phyloP scores from a whole-genome alignment of 23 tunicate genomes.

The Aplidium turbinatum region DNA sequence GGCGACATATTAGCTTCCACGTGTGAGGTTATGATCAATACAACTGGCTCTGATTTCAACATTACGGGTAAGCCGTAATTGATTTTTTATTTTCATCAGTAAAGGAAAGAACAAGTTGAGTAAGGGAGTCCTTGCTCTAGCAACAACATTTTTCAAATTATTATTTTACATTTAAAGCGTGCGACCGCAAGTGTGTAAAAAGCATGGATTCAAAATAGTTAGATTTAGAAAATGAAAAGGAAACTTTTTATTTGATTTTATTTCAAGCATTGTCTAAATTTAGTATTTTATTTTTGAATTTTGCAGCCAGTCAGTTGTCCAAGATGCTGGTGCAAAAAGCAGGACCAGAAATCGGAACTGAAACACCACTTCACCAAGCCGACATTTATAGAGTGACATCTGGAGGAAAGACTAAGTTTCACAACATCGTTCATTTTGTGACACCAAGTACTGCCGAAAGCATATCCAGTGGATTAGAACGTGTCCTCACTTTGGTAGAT shows the following conservation, averaged over 20 bases:
- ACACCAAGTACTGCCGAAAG: neutral
- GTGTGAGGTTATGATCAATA: slow-evolving; percentile 24
- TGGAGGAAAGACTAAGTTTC: slow-evolving; percentile 24
- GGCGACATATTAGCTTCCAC: slow-evolving; percentile 18
- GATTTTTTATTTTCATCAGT: no score
- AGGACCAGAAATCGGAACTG: neutral
- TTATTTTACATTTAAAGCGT: no score
- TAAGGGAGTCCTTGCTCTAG: no score
- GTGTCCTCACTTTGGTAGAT: neutral
- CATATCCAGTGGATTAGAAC: neutral
- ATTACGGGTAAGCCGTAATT: neutral
- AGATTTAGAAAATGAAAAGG: no score
- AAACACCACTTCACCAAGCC: neutral
- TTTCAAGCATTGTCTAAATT: no score
- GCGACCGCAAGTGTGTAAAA: no score
- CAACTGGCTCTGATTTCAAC: slow-evolving; percentile 24
- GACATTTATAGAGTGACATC: slow-evolving; percentile 15
- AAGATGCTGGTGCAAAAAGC: slow-evolving; percentile 3
- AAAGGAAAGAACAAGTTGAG: no score
- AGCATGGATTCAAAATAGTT: no score
- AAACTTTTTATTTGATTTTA: no score
- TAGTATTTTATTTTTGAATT: no score
- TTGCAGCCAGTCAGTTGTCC: slow-evolving; percentile 11
- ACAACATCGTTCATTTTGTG: slow-evolving; percentile 25
- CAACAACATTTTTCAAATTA: no score